Evolutionary conservation across 92 coral and sea anemone genomes (phyloP), one percentile per base, ranked within the genome.

Genomic region (Epizoanthus scotinus): DNA sequence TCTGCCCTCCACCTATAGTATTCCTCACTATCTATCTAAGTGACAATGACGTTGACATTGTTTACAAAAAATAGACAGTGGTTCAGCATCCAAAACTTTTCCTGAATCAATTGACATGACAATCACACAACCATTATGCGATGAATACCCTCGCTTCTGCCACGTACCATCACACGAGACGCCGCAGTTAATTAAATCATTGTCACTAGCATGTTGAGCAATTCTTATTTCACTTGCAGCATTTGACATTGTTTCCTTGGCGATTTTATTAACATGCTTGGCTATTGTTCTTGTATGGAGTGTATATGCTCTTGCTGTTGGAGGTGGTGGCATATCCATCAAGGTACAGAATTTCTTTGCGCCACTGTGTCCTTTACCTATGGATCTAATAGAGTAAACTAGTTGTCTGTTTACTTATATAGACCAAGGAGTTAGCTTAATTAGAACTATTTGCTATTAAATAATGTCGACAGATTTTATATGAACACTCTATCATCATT

Each of bases 241-340:
- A 50, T 82, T 68, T 56, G 60, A 20, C 88, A 84, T 87, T 10
- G 38, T 69, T 65, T 78, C 50, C 74, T 87, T 69, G 54, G 85
- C 85, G 59, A 78, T 84, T 8, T 22, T 85, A 56, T 78, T 84
- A 31, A 78, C 58, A n/a, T 71, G 64, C 66, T 79, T 79, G 36
- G 71, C 67, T 9, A 79, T 80, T 29, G 86, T 72, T 19, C 65
- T 58, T 40, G 83, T 70, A 53, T 70, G 72, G 53, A 72, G 67
- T 5, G 83, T 71, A 66, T 71, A 88, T 52, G 89, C 73, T 77
- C 81, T 86, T 24, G 85, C 86, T 27, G 89, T 57, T 62, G 85
- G 82, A 26, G 89, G 89, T 77, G 91, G 70, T 26, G 91, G 86
- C 84, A 88, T 88, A 83, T 79, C 84, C 86, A 88, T 88, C 44